Evolutionary conservation across 2,888 invertebrate species (phyloP).

Genomic region (Tachina grossa): DNA sequence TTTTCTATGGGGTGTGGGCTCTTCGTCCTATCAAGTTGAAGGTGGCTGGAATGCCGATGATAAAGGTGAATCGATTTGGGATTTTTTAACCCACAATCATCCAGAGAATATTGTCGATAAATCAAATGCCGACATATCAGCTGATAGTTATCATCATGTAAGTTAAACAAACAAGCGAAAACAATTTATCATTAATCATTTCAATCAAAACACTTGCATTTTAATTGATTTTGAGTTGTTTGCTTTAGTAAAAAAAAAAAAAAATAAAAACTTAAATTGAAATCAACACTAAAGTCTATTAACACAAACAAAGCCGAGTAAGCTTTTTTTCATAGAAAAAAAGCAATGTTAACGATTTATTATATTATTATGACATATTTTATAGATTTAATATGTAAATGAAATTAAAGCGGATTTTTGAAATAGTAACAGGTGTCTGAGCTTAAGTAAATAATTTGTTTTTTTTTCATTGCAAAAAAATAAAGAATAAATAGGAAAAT

Average conservation of each 20-base stretch:
- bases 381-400: slow-evolving; percentile 56
- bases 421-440: slow-evolving; percentile 50
- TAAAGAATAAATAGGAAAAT: not conserved
- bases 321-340: slow-evolving; percentile 8
- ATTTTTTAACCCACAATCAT: slow-evolving; percentile 84
- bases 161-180: slow-evolving; percentile 70
- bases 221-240: slow-evolving; percentile 23
- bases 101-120: slow-evolving; percentile 86
- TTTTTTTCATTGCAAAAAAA: not conserved
- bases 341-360: slow-evolving; percentile 45
- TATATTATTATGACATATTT: slow-evolving; percentile 55
- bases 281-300: not conserved
- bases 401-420: slow-evolving; percentile 51
- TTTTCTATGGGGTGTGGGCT: slow-evolving; percentile 82
- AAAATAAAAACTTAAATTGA: slow-evolving; percentile 11
- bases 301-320: slow-evolving; percentile 40
- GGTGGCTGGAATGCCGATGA: slow-evolving; percentile 83
- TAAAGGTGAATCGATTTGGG: slow-evolving; percentile 86
- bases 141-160: slow-evolving; percentile 84
- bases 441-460: not conserved
- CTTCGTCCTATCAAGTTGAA: slow-evolving; percentile 82
- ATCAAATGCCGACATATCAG: slow-evolving; percentile 85
- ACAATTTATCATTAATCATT: slow-evolving; percentile 21
- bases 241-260: not conserved
- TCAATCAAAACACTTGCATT: slow-evolving; percentile 16